Evolutionary conservation across 1,140 invertebrate genomes (phyloP).

Genomic region (Temnothorax curvispinosus): DNA sequence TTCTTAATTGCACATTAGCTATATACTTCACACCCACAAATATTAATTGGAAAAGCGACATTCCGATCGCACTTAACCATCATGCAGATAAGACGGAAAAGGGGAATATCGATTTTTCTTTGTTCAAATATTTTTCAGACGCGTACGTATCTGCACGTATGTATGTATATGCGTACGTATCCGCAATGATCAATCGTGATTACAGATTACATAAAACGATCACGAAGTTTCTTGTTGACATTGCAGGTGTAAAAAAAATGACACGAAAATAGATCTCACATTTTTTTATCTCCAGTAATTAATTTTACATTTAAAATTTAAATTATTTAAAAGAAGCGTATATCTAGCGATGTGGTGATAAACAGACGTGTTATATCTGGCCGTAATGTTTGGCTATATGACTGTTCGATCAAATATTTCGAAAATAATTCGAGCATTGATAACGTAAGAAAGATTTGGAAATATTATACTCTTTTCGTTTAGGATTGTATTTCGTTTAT

Average conservation of each 20-base stretch:
- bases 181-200: neutral
- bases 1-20: too few relatives aligned
- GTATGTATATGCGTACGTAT: too few relatives aligned
- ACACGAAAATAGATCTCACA: neutral
- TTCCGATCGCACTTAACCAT: neutral
- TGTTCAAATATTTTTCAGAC: neutral
- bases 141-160: too few relatives aligned
- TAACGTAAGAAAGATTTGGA: too few relatives aligned
- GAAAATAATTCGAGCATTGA: neutral
- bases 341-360: too few relatives aligned
- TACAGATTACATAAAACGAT: neutral
- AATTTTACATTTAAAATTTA: neutral
- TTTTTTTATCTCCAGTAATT: neutral
- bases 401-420: neutral
- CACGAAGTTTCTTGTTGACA: neutral
- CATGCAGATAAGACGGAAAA: neutral
- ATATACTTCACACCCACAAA: too few relatives aligned
- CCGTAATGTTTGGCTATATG: neutral
- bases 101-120: neutral
- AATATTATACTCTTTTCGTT: too few relatives aligned
- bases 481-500: neutral
- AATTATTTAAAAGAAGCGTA: neutral
- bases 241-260: neutral
- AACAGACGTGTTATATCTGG: neutral
- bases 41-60: neutral